phyloP scores from a whole-genome alignment of 2,888 invertebrate genomes.

The Siphlonurus alternatus region DNA sequence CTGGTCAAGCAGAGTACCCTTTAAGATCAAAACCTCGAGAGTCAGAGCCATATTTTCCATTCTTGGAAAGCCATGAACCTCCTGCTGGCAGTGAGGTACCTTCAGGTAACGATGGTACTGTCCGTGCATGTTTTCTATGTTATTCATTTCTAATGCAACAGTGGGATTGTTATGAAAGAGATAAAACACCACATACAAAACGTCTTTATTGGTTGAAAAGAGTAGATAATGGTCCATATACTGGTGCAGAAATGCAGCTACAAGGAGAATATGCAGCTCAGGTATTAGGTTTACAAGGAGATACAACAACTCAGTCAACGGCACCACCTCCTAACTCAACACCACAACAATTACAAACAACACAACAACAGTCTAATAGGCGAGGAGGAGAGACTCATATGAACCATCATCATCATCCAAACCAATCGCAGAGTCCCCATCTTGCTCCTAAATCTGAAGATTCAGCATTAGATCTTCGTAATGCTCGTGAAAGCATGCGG shows the following conservation, averaged over 20 bases:
- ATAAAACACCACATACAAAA: constrained; percentile 69
- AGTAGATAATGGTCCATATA: constrained; percentile 77
- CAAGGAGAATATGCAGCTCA: constrained; percentile 88
- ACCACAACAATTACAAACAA: constrained; percentile 22
- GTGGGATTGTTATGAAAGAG: constrained; percentile 81
- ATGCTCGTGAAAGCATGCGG: constrained; percentile 17
- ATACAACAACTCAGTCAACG: constrained; percentile 17
- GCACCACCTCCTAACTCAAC: constrained; percentile 22
- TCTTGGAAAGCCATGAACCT: constrained; percentile 75
- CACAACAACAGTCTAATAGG: constrained; percentile 21
- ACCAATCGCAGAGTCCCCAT: constrained; percentile 7
- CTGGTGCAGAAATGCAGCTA: constrained; percentile 74
- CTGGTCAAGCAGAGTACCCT: constrained; percentile 42
- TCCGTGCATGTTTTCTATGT: constrained; percentile 70
- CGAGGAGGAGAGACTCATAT: constrained; percentile 21
- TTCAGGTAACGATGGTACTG: constrained; percentile 24
- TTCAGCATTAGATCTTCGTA: constrained; percentile 27
- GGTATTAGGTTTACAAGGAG: constrained; percentile 26
- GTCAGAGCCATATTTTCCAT: constrained; percentile 77
- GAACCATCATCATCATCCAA: constrained; percentile 15
- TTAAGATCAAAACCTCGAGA: constrained; percentile 46
- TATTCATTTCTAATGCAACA: constrained; percentile 73
- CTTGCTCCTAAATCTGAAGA: constrained; percentile 5
- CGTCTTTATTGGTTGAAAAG: constrained; percentile 86
- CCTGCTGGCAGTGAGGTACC: constrained; percentile 43